These are phyloP conservation scores for Drosophila tani DNA, from an alignment of 1,140 invertebrate genomes.

Conservation along the genomic window DNA sequence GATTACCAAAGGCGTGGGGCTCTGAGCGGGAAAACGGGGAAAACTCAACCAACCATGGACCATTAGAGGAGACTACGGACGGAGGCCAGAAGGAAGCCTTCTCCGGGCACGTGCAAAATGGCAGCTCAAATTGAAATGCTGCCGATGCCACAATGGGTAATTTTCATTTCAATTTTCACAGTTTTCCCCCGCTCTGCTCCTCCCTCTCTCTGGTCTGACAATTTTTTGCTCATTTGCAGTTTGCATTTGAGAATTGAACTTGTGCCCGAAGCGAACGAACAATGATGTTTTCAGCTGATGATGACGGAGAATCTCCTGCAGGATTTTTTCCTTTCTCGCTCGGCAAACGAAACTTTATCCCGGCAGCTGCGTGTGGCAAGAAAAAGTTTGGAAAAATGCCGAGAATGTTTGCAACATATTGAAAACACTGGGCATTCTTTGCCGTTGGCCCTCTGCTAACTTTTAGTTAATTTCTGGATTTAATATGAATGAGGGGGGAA, in stretches of 20 bases:
- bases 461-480: constrained; percentile 28
- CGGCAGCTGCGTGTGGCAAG: constrained; percentile 68
- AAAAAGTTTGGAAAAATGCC: constrained; percentile 61
- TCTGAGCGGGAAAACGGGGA: constrained; percentile 14
- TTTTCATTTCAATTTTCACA: constrained; percentile 84
- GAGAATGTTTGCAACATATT: constrained; percentile 77
- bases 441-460: constrained; percentile 18
- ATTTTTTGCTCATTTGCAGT: constrained; percentile 80
- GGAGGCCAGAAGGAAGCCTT: constrained; percentile 21
- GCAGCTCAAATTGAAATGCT: constrained; percentile 76
- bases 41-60: constrained; percentile 39
- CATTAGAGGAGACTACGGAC: constrained; percentile 31
- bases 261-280: constrained; percentile 45
- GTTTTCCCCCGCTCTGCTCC: constrained; percentile 48
- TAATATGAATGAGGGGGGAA: constrained; percentile 12
- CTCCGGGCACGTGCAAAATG: constrained; percentile 76
- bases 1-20: constrained; percentile 29
- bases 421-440: constrained; percentile 71
- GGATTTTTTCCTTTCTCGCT: constrained; percentile 32
- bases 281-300: constrained; percentile 41
- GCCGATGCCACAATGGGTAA: constrained; percentile 82
- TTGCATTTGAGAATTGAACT: constrained; percentile 67
- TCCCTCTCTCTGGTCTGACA: constrained; percentile 2
- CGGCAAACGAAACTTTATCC: constrained; percentile 59
- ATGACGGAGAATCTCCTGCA: constrained; percentile 47